Evolutionary conservation across 2,797 vertebrate genomes (phyloP), one percentile per base, ranked within the genome.

Genomic region (Australoheros facetus): DNA sequence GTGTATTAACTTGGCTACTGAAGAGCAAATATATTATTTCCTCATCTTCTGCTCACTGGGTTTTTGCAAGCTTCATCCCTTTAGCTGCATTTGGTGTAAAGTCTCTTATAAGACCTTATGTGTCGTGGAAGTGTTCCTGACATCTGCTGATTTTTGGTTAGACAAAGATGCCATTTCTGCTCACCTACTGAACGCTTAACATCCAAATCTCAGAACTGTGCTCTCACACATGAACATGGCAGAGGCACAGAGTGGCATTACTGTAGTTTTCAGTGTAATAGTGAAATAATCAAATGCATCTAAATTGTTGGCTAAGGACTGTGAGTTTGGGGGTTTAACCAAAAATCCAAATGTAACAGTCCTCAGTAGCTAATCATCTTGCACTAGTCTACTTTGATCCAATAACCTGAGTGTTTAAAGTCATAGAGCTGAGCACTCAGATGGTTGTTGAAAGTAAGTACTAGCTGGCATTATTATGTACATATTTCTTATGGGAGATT

Each of bases 401-500:
- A 12, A 42, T 80, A 77, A 73, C 76, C 84, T 80, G 73, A 82
- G 72, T 78, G 45, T 82, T 77, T 84, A 79, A 39, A 83, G 62
- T 77, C 14, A 4, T 51, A 71, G 57, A 21, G 26, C 81, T 7
- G 7, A 74, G 72, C 70, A 30, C 77, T 87, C 54, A 57, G 57
- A 71, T 72, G 79, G 39, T 62, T 69, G 81, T 11, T 64, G 60
- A 45, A 64, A 45, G 14, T 12, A 59, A 34, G 32, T 66, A 86
- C 73, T 92, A 90, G 87, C 90, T 91, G 89, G 71, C 26, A 62
- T 83, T 58, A 77, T 51, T 75, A 73, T 3, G 45, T 45, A 42
- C 83, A 21, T 55, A 55, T 80, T 77, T 72, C 13, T 28, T 71
- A 66, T 11, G 16, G 53, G 70, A 83, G 89, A 88, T 92, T 85